phyloP scores from a whole-genome alignment of 2,888 invertebrate species.

The Agriotes lineatus region DNA sequence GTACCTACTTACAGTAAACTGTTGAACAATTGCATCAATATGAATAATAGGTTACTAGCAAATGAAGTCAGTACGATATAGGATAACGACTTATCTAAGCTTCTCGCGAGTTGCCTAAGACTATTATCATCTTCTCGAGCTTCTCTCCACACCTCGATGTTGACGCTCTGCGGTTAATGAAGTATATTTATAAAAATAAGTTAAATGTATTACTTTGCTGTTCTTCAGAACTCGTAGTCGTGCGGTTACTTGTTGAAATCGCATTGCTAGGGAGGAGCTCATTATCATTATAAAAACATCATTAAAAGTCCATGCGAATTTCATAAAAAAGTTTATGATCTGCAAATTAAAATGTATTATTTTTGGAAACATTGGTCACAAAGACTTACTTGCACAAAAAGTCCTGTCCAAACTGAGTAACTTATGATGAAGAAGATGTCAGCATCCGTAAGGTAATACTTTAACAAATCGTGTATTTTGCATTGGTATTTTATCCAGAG shows the following conservation, averaged over 20 bases:
- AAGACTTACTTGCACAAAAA: conserved; percentile 48
- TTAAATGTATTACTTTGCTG: too few species aligned
- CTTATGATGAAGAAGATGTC: conserved; percentile 39
- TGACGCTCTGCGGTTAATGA: conserved; percentile 12
- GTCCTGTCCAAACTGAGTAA: conserved; percentile 41
- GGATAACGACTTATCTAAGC: conserved; percentile 73
- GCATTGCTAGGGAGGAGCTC: conserved; percentile 75
- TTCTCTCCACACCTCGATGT: conserved; percentile 68
- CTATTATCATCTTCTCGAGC: conserved; percentile 75
- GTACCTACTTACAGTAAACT: conserved; percentile 69
- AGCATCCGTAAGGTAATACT: too few species aligned
- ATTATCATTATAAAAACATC: conserved; percentile 80
- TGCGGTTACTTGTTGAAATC: conserved; percentile 70
- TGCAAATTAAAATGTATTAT: too few species aligned
- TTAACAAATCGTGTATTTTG: too few species aligned
- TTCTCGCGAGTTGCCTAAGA: conserved; percentile 72
- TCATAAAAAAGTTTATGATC: conserved; percentile 71
- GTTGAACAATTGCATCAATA: conserved; percentile 78
- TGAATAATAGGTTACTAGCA: conserved; percentile 78
- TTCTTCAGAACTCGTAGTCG: conserved; percentile 42
- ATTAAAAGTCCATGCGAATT: conserved; percentile 81
- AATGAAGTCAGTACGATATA: conserved; percentile 77
- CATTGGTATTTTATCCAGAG: too few species aligned
- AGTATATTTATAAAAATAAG: too few species aligned
- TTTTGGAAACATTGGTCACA: too few species aligned